These are phyloP conservation scores for Leptinotarsa rubiginosa DNA, from an alignment of 2,888 invertebrate species.

Conservation along the genomic window DNA sequence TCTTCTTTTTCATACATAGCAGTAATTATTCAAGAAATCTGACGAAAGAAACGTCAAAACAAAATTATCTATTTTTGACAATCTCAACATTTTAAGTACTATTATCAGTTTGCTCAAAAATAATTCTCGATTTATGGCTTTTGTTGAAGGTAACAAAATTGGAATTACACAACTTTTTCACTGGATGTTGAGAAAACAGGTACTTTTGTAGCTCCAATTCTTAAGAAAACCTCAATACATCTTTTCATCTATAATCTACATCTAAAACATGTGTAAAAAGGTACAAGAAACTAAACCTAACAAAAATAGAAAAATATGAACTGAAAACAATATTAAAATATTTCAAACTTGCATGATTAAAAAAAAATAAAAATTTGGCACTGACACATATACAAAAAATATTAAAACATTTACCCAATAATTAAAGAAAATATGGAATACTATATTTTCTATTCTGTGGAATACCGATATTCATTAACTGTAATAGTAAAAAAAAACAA, in stretches of 20 bases:
- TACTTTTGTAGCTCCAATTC: not conserved
- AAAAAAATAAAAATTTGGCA: slow-evolving; percentile 63
- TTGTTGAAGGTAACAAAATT: too few species aligned
- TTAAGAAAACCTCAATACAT: not conserved
- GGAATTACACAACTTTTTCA: not conserved
- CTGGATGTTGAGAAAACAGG: not conserved
- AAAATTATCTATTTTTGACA: too few species aligned
- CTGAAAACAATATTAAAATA: slow-evolving; percentile 60
- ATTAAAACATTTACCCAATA: slow-evolving; percentile 53
- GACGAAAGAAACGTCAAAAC: too few species aligned
- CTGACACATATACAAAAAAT: slow-evolving; percentile 60
- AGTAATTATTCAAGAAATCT: too few species aligned
- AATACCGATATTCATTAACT: slow-evolving; percentile 57
- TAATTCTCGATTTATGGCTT: too few species aligned
- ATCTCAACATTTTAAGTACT: too few species aligned
- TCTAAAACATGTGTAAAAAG: slow-evolving; percentile 49
- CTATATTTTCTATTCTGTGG: slow-evolving; percentile 59
- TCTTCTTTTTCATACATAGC: too few species aligned
- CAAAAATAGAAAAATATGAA: slow-evolving; percentile 61
- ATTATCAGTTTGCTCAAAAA: too few species aligned
- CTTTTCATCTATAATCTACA: not conserved
- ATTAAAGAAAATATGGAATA: slow-evolving; percentile 50
- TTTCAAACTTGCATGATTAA: slow-evolving; percentile 54
- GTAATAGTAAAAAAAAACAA: slow-evolving; percentile 54
- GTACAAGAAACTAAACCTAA: slow-evolving; percentile 53